Conservation (phyloP, 2,113 vertebrate genomes). For the Podarcis raffonei region DNA sequence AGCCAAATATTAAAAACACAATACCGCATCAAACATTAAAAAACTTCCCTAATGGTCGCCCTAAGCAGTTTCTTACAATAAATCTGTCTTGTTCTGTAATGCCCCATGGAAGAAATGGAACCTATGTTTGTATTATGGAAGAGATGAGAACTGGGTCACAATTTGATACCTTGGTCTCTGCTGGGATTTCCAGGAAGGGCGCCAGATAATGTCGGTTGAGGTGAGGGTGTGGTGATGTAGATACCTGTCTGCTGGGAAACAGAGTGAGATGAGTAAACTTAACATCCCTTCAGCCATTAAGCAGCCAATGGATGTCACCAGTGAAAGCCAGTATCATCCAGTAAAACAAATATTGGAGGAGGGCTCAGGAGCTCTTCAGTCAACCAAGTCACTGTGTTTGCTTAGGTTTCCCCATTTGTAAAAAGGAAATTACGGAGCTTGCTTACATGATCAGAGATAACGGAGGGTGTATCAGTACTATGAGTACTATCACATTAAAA, state of each 20-base stretch:
- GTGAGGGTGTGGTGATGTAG: constrained; percentile 35
- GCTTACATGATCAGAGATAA: neutral
- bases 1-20: too few species aligned
- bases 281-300: constrained; percentile 16
- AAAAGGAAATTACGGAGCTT: neutral
- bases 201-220: constrained; percentile 24
- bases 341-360: neutral
- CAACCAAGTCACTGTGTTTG: neutral
- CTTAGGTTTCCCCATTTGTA: neutral
- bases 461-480: neutral
- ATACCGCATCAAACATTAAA: too few species aligned
- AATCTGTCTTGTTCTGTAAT: neutral
- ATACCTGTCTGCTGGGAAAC: constrained; percentile 30
- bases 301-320: neutral
- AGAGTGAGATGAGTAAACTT: constrained; percentile 29
- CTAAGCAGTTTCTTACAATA: neutral
- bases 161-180: constrained; percentile 21
- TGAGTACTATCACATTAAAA: neutral
- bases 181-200: constrained; percentile 44
- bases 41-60: neutral
- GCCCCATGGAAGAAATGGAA: constrained; percentile 31
- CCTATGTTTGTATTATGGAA: constrained; percentile 39
- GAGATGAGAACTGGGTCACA: constrained; percentile 16
- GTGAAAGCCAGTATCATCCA: neutral
- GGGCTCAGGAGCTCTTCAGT: neutral